Evolutionary conservation across 2,888 invertebrate genomes (phyloP), one percentile per base, ranked within the genome.

Genomic region (Drosophila tripunctata): DNA sequence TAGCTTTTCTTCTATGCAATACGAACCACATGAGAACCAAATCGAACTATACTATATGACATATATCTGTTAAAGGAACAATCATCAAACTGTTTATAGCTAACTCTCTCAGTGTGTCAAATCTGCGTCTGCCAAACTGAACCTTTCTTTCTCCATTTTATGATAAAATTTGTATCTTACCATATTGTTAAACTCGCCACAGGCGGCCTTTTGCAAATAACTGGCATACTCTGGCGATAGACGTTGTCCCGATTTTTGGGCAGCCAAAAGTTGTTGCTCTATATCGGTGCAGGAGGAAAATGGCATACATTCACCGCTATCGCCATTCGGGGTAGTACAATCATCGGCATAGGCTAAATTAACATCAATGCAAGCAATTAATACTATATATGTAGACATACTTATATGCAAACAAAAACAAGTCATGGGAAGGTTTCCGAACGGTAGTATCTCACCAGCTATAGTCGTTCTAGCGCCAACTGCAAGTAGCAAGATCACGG

Each of bases 291-390:
- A 89, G 22, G 89, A 89, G 65, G 73, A 54, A 17, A 70, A 74
- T 6, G 89, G 89, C 58, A 89, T 60, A 50, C 89, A 89, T 14
- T 58, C 69, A 3, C 89, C 89, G 14, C 21, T 40, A 3, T 67
- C 57, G 12, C 78, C 72, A 33, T 69, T 62, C 7, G 85, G 78
- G 3, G 85, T 74, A n/a, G n/a, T 45, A 44, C 89, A 89, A 0
- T 68, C 71, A 19, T 73, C 74, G 38, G 50, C 88, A 41, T 89
- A 89, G 55, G 71, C 89, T 89, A 43, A 8, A 10, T 14, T 44
- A 50, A 43, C 56, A 45, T 27, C 56, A 70, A 58, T 70, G 51
- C 41, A 35, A 66, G 36, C 44, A 66, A 75, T 71, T 44, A 73
- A 63, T 55, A 50, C n/a, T n/a, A n/a, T n/a, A n/a, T n/a, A n/a